Conservation (phyloP, 2,113 vertebrate species). For the Ciconia boyciana region DNA sequence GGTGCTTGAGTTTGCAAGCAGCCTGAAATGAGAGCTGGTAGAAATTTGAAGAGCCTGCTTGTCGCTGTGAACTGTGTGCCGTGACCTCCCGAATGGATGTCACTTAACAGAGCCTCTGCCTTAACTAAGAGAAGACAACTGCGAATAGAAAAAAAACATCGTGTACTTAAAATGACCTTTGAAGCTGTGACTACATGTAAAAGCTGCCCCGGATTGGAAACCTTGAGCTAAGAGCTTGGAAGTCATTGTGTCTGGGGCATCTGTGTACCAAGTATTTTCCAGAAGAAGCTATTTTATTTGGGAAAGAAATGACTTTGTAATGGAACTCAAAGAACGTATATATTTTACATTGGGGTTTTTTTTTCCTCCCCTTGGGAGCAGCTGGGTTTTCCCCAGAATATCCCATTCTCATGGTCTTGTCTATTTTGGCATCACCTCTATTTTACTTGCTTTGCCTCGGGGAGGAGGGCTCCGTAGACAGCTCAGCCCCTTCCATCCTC, state of each 20-base stretch:
- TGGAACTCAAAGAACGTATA: not conserved
- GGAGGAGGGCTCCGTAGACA: not conserved
- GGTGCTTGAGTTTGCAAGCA: constrained; percentile 14
- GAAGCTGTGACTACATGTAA: not conserved
- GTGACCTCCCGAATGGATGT: not conserved
- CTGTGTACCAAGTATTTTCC: not conserved
- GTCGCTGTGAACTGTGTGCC: not conserved
- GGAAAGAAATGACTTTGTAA: not conserved
- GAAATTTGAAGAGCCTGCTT: not conserved
- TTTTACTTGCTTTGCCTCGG: not conserved
- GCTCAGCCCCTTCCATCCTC: not conserved
- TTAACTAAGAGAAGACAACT: not conserved
- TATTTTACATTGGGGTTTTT: not conserved
- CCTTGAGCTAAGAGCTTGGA: not conserved
- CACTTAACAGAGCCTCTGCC: not conserved
- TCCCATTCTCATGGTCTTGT: not conserved
- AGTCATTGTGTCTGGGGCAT: not conserved
- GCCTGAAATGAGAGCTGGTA: not conserved
- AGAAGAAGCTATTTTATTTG: not conserved
- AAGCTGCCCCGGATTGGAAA: not conserved
- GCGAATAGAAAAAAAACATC: not conserved
- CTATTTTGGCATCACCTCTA: not conserved
- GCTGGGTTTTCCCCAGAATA: not conserved
- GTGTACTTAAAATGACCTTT: not conserved
- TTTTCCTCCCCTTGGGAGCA: not conserved